Evolutionary conservation across 2,797 vertebrate species (phyloP).

Genomic region (Enteromius afrohamiltoni): DNA sequence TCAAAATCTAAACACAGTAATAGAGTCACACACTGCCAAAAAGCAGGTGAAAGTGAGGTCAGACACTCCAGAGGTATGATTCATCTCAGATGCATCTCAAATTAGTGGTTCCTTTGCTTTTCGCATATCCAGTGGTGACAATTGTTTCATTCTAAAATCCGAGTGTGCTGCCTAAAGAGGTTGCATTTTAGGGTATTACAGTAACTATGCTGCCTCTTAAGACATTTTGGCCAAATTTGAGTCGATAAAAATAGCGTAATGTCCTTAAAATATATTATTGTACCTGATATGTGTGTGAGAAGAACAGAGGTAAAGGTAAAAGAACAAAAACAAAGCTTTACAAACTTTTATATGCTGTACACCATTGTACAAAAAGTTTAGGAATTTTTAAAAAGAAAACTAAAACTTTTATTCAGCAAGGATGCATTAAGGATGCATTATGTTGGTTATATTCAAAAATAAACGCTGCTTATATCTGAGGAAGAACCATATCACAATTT

Average conservation of each 20-base stretch:
- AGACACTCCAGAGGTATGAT: slow-evolving; percentile 11
- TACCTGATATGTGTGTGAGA: too few relatives aligned
- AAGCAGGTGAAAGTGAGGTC: not conserved
- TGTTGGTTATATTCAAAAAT: not conserved
- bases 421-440: not conserved
- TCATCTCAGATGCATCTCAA: not conserved
- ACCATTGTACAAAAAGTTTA: not conserved
- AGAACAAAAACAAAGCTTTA: not conserved
- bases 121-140: not conserved
- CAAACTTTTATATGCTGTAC: too few relatives aligned
- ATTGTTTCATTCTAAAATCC: not conserved
- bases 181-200: not conserved
- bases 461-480: not conserved
- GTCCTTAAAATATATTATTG: not conserved
- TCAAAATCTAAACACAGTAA: not conserved
- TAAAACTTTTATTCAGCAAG: not conserved
- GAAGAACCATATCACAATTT: not conserved
- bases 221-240: not conserved
- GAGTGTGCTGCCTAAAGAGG: not conserved
- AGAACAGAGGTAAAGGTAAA: not conserved
- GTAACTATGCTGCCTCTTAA: not conserved
- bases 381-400: too few relatives aligned
- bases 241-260: not conserved
- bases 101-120: not conserved
- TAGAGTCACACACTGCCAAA: slow-evolving; percentile 22